These are phyloP conservation scores for Eugnorisma glareosa DNA, from an alignment of 2,888 invertebrate genomes.

Conservation along the genomic window DNA sequence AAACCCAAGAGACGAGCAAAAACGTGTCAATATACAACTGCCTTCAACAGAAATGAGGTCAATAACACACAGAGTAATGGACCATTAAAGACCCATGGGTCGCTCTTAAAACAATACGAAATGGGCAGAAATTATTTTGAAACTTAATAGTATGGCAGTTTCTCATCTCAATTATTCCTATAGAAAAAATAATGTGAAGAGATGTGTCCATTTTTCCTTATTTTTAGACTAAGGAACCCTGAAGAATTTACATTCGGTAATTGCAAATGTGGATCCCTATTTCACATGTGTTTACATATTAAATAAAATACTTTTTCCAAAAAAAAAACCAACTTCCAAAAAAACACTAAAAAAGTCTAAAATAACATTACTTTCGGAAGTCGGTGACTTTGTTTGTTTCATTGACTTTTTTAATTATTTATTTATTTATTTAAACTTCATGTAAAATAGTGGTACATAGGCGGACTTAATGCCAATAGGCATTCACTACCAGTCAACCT, in stretches of 20 bases:
- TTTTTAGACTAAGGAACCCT: background rate
- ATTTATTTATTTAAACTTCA: too few species aligned
- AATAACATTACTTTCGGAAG: too few species aligned
- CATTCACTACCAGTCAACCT: too few species aligned
- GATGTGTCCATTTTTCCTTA: background rate
- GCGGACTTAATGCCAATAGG: too few species aligned
- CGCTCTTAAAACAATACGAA: background rate
- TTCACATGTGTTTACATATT: background rate
- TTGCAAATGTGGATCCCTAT: background rate
- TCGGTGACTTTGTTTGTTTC: too few species aligned
- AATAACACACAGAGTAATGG: slow-evolving; percentile 62
- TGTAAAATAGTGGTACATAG: too few species aligned
- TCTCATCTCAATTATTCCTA: background rate
- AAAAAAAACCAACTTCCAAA: too few species aligned
- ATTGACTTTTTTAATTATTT: too few species aligned
- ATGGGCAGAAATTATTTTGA: background rate
- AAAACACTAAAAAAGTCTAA: too few species aligned
- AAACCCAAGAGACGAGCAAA: slow-evolving; percentile 42
- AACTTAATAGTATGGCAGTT: background rate
- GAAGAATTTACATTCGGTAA: background rate
- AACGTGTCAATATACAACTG: slow-evolving; percentile 40
- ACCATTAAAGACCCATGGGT: background rate
- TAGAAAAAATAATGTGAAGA: background rate
- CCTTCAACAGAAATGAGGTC: slow-evolving; percentile 64
- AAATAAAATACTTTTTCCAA: background rate